Evolutionary conservation across 2,888 invertebrate species (phyloP), one percentile per base, ranked within the genome.

Genomic region (Dione vanillae): DNA sequence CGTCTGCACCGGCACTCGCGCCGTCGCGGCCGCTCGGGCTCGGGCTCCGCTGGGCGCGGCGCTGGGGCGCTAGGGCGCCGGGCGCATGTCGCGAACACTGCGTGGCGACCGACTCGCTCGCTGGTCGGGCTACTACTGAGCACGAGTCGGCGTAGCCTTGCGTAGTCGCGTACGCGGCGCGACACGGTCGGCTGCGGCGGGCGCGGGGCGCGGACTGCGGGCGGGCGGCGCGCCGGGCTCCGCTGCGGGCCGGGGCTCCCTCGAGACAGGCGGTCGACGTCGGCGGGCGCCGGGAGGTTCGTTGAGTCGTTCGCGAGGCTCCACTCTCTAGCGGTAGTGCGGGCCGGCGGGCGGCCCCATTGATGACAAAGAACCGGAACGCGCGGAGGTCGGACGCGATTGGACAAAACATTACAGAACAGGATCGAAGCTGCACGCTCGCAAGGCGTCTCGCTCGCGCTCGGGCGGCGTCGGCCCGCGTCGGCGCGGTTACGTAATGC

Each of bases 301-400:
- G 82, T 77, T 84, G 87, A 89, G 89, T 87, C 82, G 81, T 78
- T 79, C 78, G 84, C 78, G 80, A 82, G 84, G 88, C 88, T 83
- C 78, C 83, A 85, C n/a, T n/a, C 84, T 88, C 88, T 83, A 78
- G 83, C 84, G 88, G 89, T 94, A 93, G 94, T 95, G 94, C 94
- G 91, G 93, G 40, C 58, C 45, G 62, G 37, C 37, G 45, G 45
- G n/a, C 37, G 89, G 95, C 94, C 94, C 94, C 95, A 95, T 95
- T 95, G 95, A 95, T 95, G 95, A 95, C 95, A 95, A 94, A 95
- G 95, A 94, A 94, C 91, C 93, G 92, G 94, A 94, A 94, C 94
- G 94, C 93, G 92, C 91, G 85, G 88, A 92, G 93, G 92, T 92
- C 91, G 90, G 86, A 87, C 92, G 91, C 93, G 94, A 95, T 95